Conservation (phyloP, 2,888 invertebrate genomes). For the Ditula angustiorana region DNA sequence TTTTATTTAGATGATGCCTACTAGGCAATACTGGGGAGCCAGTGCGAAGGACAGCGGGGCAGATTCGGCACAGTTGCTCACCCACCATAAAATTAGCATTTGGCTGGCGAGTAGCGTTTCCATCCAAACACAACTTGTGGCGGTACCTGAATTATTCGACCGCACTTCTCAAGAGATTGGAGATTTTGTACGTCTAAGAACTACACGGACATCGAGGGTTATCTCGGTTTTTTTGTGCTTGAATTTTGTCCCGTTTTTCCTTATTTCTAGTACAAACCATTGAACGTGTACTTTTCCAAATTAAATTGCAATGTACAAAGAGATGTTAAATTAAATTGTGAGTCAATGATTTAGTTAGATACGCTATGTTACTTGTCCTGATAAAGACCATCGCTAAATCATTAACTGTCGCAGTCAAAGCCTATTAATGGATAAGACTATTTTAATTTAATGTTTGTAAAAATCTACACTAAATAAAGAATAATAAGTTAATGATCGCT, state of each 20-base stretch:
- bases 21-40: constrained; percentile 63
- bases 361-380: background rate
- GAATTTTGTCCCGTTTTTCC: constrained; percentile 30
- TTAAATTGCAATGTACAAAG: constrained; percentile 6
- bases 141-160: constrained; percentile 80
- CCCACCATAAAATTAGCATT: constrained; percentile 86
- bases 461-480: too few relatives aligned
- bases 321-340: background rate
- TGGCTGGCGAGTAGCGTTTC: constrained; percentile 80
- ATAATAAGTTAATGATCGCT: too few relatives aligned
- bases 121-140: constrained; percentile 72
- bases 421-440: too few relatives aligned
- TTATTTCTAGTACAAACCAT: constrained; percentile 13
- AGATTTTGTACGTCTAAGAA: constrained; percentile 54
- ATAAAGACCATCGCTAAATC: background rate
- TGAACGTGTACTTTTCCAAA: background rate
- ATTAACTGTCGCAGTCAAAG: too few relatives aligned
- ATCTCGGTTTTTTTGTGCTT: constrained; percentile 40
- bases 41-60: constrained; percentile 75
- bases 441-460: too few relatives aligned
- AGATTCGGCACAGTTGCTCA: constrained; percentile 82
- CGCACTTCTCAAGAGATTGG: constrained; percentile 68
- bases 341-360: background rate
- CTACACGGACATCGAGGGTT: constrained; percentile 47
- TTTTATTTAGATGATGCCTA: constrained; percentile 81